These are phyloP conservation scores for Drosophila pseudotakahashii DNA, from an alignment of 2,888 invertebrate species.

Conservation along the genomic window DNA sequence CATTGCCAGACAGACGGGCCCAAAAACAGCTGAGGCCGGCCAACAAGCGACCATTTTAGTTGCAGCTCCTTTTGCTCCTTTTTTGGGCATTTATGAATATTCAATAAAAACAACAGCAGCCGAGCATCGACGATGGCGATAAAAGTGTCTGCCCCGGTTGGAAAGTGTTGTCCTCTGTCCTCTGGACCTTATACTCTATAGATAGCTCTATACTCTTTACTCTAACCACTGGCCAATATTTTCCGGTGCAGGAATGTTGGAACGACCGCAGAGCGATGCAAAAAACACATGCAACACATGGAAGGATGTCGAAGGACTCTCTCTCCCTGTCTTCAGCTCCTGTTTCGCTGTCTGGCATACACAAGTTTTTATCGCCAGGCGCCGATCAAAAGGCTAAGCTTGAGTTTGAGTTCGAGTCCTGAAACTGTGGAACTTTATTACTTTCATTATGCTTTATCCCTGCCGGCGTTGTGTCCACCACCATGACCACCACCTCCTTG, in stretches of 20 bases:
- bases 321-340: background rate
- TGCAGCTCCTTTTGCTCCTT: slow-evolving; percentile 1
- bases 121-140: slow-evolving; percentile 63
- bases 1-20: slow-evolving; percentile 39
- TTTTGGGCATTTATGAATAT: slow-evolving; percentile 81
- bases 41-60: slow-evolving; percentile 6
- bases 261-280: slow-evolving; percentile 28
- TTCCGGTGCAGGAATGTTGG: slow-evolving; percentile 23
- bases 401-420: slow-evolving; percentile 13
- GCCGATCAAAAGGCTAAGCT: slow-evolving; percentile 32
- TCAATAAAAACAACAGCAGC: slow-evolving; percentile 77
- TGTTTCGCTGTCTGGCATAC: slow-evolving; percentile 11
- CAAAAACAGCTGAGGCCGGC: slow-evolving; percentile 28
- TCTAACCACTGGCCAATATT: slow-evolving; percentile 18
- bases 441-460: slow-evolving; percentile 76
- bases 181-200: too few species aligned
- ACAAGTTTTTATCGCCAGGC: slow-evolving; percentile 70
- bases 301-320: background rate
- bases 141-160: slow-evolving; percentile 78
- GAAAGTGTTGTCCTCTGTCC: slow-evolving; percentile 10
- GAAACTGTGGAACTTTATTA: slow-evolving; percentile 69
- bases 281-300: slow-evolving; percentile 49
- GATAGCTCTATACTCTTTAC: too few species aligned
- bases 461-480: slow-evolving; percentile 10
- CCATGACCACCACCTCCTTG: slow-evolving; percentile 18